Evolutionary conservation across 2,888 invertebrate genomes (phyloP), one percentile per base, ranked within the genome.

Genomic region (Aromia moschata): DNA sequence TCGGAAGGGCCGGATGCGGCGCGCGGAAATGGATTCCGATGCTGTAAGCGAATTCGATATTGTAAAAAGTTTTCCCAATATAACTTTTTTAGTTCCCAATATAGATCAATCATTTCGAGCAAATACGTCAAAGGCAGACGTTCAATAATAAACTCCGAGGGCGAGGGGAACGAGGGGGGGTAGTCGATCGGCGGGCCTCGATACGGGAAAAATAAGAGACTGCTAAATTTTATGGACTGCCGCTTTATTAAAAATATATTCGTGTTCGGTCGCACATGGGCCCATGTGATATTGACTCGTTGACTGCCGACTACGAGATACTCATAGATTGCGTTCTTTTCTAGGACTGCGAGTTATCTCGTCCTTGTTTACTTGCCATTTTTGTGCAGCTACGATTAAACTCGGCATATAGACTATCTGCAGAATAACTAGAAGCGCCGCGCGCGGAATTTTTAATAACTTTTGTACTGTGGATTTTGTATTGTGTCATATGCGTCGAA

Each of bases 31-130:
- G 38, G 46, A 51, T 31, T 46, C 58, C 41, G 47, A 56, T 53
- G 49, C 55, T 54, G 54, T 61, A 61, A 61, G 58, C 56, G 58
- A 59, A 61, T 61, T 61, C 59, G 59, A 59, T 62, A 64, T 64
- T 64, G 64, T 59, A 47, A 62, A n/a, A 64, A 64, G 51, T 64
- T 64, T 64, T 57, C 53, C 57, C 64, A 64, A 64, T 64, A 64
- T 62, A 64, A 64, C 64, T 64, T 64, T 57, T 38, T 43, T 54
- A 52, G 59, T 59, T 56, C 59, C 56, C 59, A 41, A 58, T 62
- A 56, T 59, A 58, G 59, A 64, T 64, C 64, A 61, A 64, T 64
- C 64, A 64, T 64, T 55, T 59, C 57, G 38, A 44, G 45, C 59
- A 43, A 46, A 51, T 49, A 51, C 57, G 51, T 57, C 57, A 40